Evolutionary conservation across 1,140 invertebrate genomes (phyloP).

Genomic region (Trachymyrmex cornetzi): DNA sequence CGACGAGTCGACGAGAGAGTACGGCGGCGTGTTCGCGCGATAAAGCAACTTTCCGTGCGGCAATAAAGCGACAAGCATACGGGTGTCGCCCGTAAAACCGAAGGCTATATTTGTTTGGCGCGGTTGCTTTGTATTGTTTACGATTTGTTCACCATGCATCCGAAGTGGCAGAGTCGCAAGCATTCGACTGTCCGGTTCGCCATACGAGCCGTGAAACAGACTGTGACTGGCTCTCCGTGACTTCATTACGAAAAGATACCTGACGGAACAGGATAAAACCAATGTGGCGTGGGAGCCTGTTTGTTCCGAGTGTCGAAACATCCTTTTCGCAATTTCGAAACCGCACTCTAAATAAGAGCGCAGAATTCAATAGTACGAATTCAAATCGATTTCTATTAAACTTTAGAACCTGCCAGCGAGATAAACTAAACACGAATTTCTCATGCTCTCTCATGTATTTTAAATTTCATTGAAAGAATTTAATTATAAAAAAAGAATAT

Average conservation of each 20-base stretch:
- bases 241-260: conserved; percentile 74
- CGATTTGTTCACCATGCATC: conserved; percentile 55
- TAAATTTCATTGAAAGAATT: not conserved
- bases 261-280: conserved; percentile 37
- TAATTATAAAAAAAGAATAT: not conserved
- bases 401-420: not conserved
- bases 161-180: conserved; percentile 66
- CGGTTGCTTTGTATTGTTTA: conserved; percentile 75
- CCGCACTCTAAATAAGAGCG: not conserved
- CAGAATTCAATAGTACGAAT: conserved; percentile 15
- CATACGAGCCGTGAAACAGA: conserved; percentile 67
- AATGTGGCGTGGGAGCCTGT: not conserved
- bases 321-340: conserved; percentile 29
- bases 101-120: conserved; percentile 76
- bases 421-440: not conserved
- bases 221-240: conserved; percentile 62
- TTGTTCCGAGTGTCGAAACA: conserved; percentile 22
- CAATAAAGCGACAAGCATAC: conserved; percentile 70
- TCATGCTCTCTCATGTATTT: not conserved
- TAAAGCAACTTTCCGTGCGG: conserved; percentile 73
- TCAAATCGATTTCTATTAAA: conserved; percentile 2
- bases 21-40: conserved; percentile 65
- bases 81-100: conserved; percentile 73
- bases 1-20: not conserved
- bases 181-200: conserved; percentile 53